Percentiles rank a stretch among this genome's conserved stretches.
phyloP scores from a whole-genome alignment of 2,888 invertebrate genomes.

The Clivina fossor region DNA sequence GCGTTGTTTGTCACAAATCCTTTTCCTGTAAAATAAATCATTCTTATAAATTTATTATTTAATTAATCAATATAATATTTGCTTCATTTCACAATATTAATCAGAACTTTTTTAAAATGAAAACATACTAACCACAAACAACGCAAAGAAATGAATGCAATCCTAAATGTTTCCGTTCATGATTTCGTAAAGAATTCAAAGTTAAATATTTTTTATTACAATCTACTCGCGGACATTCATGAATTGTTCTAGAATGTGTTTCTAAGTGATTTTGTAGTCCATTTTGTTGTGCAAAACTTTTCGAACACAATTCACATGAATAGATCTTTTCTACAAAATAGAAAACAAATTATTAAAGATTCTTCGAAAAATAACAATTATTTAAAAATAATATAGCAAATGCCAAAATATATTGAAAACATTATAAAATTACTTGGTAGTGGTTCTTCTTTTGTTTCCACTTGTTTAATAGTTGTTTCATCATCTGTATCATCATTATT shows the following conservation, averaged over 20 bases:
- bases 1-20: conserved; percentile 46
- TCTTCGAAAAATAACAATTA: conserved; percentile 11
- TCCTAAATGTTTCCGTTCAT: conserved; percentile 44
- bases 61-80: conserved; percentile 2
- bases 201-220: conserved; percentile 43
- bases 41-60: neutral
- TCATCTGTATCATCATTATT: conserved; percentile 9
- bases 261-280: conserved; percentile 36
- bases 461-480: neutral
- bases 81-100: conserved; percentile 1
- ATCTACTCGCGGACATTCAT: conserved; percentile 39
- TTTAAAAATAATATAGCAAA: too few relatives aligned
- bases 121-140: conserved; percentile 45
- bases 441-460: neutral
- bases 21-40: conserved; percentile 43
- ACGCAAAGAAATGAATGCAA: conserved; percentile 45
- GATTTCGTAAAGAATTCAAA: conserved; percentile 41
- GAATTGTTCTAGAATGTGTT: conserved; percentile 35
- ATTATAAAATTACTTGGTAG: too few relatives aligned
- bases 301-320: conserved; percentile 36
- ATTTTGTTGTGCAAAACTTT: conserved; percentile 33
- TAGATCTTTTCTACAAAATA: too few relatives aligned
- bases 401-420: too few relatives aligned
- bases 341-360: too few relatives aligned
- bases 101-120: too few relatives aligned